Percentiles rank a stretch among this genome's conserved stretches.
These are phyloP conservation scores for Nemotelus pantherinus DNA, from an alignment of 2,888 invertebrate species.

Conservation along the genomic window DNA sequence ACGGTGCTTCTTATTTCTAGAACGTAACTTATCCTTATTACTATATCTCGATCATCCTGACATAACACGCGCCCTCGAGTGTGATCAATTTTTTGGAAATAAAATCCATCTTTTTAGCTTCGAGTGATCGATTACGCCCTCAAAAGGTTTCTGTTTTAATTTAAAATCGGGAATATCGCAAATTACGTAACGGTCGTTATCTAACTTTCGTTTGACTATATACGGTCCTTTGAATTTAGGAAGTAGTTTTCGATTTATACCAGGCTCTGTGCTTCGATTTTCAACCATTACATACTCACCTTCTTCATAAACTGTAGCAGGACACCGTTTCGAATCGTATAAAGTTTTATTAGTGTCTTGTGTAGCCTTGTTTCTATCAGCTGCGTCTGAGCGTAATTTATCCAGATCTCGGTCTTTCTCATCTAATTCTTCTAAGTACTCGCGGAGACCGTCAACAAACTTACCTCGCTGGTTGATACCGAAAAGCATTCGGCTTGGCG, in stretches of 20 bases:
- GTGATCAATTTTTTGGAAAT: not conserved
- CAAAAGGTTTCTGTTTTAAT: not conserved
- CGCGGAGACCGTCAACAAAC: constrained; percentile 49
- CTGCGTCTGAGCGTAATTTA: not conserved
- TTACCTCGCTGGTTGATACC: constrained; percentile 54
- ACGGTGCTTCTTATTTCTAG: too few relatives aligned
- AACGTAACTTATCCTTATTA: not conserved
- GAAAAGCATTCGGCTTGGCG: constrained; percentile 55
- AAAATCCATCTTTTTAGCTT: not conserved
- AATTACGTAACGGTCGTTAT: constrained; percentile 13
- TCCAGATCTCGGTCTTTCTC: not conserved
- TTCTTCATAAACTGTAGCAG: constrained; percentile 7
- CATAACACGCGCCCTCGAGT: constrained; percentile 1
- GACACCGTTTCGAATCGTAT: not conserved
- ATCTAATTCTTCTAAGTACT: constrained; percentile 43
- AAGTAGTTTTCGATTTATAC: not conserved
- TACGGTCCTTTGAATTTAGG: constrained; percentile 6
- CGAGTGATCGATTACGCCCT: not conserved
- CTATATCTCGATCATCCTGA: not conserved
- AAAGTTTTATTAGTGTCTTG: not conserved
- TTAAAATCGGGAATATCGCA: not conserved
- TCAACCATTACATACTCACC: constrained; percentile 1
- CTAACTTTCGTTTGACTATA: not conserved
- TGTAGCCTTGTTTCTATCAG: not conserved
- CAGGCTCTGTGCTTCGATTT: not conserved